Conservation (phyloP, 2,797 vertebrate genomes). For the Meriones psammophilus region DNA sequence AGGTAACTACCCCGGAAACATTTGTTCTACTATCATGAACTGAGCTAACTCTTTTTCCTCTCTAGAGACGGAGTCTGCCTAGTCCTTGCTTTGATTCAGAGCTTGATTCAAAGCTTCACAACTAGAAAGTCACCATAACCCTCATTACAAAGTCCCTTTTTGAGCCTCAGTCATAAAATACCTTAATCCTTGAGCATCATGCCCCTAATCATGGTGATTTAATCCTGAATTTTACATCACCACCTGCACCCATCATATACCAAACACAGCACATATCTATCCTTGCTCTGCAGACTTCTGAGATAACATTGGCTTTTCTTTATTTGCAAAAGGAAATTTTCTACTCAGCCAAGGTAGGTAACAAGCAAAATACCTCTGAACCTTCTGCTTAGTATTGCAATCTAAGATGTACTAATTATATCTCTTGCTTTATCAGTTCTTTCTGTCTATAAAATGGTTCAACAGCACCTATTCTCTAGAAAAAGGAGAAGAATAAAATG, state of each 20-base stretch:
- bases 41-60: neutral
- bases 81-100: neutral
- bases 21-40: neutral
- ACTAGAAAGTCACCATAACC: too few species aligned
- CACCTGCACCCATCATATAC: neutral
- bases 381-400: neutral
- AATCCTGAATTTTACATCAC: neutral
- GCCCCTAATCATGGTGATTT: neutral
- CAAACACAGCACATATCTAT: neutral
- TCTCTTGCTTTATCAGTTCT: neutral
- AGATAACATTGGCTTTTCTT: neutral
- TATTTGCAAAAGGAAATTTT: neutral
- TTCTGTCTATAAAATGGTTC: neutral
- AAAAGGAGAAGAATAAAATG: neutral
- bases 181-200: neutral
- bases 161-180: neutral
- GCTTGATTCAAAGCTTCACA: neutral
- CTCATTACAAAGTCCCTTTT: neutral
- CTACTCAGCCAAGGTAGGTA: accelerated
- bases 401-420: neutral
- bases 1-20: neutral
- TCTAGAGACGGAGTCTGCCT: neutral
- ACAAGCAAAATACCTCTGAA: neutral
- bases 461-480: neutral
- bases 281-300: neutral